Evolutionary conservation across 2,113 vertebrate species (phyloP).

Genomic region (Ammodramus savannarum): DNA sequence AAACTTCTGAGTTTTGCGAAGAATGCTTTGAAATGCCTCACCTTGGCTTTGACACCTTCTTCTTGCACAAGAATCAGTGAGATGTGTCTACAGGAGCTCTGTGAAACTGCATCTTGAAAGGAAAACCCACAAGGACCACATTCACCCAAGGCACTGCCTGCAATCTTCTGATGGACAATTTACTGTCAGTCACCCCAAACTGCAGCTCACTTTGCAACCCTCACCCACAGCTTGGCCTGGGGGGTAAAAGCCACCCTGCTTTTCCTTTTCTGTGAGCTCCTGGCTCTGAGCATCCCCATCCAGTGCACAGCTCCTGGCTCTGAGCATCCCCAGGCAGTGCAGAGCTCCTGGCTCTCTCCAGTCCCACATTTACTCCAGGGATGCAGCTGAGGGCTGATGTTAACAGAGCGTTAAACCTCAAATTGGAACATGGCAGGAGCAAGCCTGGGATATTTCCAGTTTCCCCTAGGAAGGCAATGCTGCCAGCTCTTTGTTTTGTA

Average conservation of each 20-base stretch:
- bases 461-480: neutral
- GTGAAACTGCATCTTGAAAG: neutral
- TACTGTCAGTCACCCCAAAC: neutral
- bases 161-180: neutral
- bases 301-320: neutral
- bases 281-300: neutral
- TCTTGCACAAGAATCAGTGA: neutral
- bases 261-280: neutral
- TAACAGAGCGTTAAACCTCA: neutral
- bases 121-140: neutral
- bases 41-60: neutral
- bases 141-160: neutral
- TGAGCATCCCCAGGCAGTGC: neutral
- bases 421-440: neutral
- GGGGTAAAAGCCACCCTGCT: neutral
- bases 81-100: neutral
- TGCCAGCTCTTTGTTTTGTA: constrained; percentile 32
- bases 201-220: neutral
- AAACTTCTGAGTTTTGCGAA: neutral
- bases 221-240: neutral
- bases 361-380: neutral
- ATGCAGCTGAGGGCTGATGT: neutral
- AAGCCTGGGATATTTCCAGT: neutral
- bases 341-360: neutral
- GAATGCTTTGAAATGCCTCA: neutral